Percentiles rank a stretch among this genome's conserved stretches.
Conservation (phyloP, 2,113 vertebrate species). For the Mesembrinibis cayennensis region DNA sequence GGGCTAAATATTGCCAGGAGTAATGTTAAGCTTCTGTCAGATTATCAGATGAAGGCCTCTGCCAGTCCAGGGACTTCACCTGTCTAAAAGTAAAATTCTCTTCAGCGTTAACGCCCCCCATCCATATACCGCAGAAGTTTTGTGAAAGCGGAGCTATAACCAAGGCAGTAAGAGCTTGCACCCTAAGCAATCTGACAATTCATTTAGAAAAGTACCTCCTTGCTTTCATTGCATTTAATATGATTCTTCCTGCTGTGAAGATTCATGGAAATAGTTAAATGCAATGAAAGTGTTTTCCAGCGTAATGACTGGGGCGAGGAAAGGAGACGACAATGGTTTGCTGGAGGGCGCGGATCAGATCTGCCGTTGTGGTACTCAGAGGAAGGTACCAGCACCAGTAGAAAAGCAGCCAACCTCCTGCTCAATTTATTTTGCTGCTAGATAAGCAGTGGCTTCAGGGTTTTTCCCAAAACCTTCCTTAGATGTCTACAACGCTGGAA, state of each 20-base stretch:
- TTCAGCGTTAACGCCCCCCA: neutral
- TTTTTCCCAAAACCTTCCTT: neutral
- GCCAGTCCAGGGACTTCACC: neutral
- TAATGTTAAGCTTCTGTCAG: neutral
- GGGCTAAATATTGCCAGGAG: neutral
- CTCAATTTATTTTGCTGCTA: neutral
- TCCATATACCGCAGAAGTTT: rapidly evolving
- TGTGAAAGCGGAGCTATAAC: neutral
- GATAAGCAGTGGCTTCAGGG: rapidly evolving
- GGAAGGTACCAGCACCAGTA: neutral
- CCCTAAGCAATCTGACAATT: neutral
- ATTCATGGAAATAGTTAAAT: neutral
- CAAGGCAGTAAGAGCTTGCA: neutral
- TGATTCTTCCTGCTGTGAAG: neutral
- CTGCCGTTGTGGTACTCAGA: rapidly evolving
- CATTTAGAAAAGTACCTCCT: neutral
- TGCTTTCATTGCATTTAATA: rapidly evolving
- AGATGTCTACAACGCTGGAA: neutral
- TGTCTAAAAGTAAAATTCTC: neutral
- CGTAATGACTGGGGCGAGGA: neutral
- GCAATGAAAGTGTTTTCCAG: neutral
- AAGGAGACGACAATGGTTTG: neutral
- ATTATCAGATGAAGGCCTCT: neutral
- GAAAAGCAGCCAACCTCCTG: neutral
- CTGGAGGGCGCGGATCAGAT: neutral